A percentile compares a stretch with the other conserved stretches of the same genome.
These are phyloP conservation scores for Geodia barretti DNA, from an alignment of 37 sponge, comb jelly and placozoan genomes.

Conservation along the genomic window DNA sequence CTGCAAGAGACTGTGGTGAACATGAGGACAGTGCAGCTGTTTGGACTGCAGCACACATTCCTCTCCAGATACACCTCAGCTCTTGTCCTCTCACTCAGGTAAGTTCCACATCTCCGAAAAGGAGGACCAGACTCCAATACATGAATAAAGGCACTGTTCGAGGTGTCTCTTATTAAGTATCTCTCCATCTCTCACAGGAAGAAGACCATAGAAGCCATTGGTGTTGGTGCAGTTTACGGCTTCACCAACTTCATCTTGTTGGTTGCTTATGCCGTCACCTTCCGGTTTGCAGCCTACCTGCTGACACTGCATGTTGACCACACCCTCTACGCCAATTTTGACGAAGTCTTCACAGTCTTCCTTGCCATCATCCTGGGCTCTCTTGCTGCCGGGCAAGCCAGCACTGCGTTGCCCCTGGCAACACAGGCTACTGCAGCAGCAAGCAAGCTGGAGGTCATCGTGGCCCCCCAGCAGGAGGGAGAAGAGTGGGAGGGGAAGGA, in stretches of 20 bases:
- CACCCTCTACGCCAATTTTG: slow-evolving; percentile 2
- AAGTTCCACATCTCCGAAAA: not conserved
- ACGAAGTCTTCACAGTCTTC: slow-evolving; percentile 38
- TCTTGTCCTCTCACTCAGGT: not conserved
- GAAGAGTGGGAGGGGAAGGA: not conserved
- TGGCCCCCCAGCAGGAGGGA: not conserved
- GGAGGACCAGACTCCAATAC: too few relatives aligned
- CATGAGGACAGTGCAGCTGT: slow-evolving; percentile 58
- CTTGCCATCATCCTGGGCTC: slow-evolving; percentile 59
- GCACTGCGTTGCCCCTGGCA: not conserved
- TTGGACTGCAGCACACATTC: slow-evolving; percentile 34
- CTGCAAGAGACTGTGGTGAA: not conserved
- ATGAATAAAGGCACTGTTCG: too few relatives aligned
- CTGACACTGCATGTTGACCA: slow-evolving; percentile 25
- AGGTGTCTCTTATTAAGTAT: too few relatives aligned
- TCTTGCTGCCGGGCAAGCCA: slow-evolving; percentile 47
- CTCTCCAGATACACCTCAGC: not conserved
- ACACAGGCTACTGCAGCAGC: not conserved
- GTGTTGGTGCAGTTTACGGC: slow-evolving; percentile 42
- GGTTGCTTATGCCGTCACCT: slow-evolving; percentile 44
- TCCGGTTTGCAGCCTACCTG: slow-evolving; percentile 66
- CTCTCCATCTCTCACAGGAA: not conserved
- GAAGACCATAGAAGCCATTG: not conserved
- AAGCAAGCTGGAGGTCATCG: not conserved
- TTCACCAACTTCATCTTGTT: slow-evolving; percentile 52